These are phyloP conservation scores for Caranx melampygus DNA, from an alignment of 2,113 vertebrate genomes.

Conservation along the genomic window DNA sequence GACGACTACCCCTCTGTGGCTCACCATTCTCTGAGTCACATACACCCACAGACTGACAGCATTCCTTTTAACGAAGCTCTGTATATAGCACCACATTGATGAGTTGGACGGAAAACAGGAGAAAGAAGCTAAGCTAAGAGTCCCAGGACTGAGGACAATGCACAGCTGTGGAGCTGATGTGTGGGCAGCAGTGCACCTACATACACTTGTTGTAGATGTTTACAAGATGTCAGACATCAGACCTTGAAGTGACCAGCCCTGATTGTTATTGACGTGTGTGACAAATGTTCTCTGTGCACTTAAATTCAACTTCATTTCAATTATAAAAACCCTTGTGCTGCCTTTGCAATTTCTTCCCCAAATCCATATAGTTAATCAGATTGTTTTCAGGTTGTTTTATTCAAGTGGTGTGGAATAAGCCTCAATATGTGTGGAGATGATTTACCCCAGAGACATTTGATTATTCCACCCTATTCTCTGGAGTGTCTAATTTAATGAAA, in stretches of 20 bases:
- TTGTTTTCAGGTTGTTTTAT: conserved; percentile 42
- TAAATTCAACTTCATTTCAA: conserved; percentile 16
- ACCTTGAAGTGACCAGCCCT: background rate
- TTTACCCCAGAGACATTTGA: conserved; percentile 54
- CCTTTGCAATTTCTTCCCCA: conserved; percentile 6
- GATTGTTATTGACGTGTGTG: background rate
- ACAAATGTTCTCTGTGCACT: background rate
- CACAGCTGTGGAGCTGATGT: background rate
- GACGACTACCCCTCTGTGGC: conserved; percentile 32
- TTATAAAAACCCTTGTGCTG: conserved; percentile 17
- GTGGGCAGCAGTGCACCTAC: conserved; percentile 11
- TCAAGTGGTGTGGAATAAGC: conserved; percentile 29
- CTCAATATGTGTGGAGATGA: conserved; percentile 5
- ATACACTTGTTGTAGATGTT: conserved; percentile 2
- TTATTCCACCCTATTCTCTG: conserved; percentile 51
- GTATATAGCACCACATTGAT: conserved; percentile 24
- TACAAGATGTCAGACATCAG: background rate
- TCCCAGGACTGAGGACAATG: conserved; percentile 11
- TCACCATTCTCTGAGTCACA: conserved; percentile 57
- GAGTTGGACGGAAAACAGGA: background rate
- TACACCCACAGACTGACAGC: conserved; percentile 35
- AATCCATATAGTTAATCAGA: conserved; percentile 27
- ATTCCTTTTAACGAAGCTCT: conserved; percentile 33
- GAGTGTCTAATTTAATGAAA: conserved; percentile 64
- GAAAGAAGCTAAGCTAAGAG: background rate